Percentiles rank a stretch among this genome's conserved stretches.
phyloP scores from a whole-genome alignment of 2,888 invertebrate genomes.

The Drosophila mayaguana region DNA sequence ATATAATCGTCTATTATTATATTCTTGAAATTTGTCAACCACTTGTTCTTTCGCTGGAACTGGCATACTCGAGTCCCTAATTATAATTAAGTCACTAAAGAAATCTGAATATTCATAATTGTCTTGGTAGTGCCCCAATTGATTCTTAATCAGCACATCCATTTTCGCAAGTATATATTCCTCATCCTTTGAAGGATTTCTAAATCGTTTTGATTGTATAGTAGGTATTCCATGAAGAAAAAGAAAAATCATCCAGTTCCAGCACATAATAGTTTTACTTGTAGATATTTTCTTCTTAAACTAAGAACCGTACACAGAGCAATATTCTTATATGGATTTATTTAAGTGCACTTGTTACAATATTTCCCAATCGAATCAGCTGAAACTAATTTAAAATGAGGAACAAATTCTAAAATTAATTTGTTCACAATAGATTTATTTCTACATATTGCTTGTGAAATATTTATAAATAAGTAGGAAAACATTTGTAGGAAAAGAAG shows the following conservation, averaged over 20 bases:
- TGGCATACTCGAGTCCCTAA: not conserved
- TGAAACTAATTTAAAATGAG: not conserved
- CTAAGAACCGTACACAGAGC: not conserved
- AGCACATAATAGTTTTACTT: not conserved
- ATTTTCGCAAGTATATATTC: not conserved
- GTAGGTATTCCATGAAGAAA: too few relatives aligned
- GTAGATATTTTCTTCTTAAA: not conserved
- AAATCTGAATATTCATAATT: not conserved
- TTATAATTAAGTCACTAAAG: not conserved
- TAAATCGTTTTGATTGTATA: too few relatives aligned
- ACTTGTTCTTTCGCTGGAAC: not conserved
- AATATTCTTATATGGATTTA: not conserved
- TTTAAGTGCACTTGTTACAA: not conserved
- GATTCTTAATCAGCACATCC: not conserved
- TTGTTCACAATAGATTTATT: too few relatives aligned
- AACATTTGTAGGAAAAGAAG: too few relatives aligned
- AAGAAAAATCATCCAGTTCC: not conserved
- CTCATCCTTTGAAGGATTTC: too few relatives aligned
- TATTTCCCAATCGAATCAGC: not conserved
- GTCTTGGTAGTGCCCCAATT: not conserved
- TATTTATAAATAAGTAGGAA: too few relatives aligned
- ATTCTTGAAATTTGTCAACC: not conserved
- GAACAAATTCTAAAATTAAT: too few relatives aligned
- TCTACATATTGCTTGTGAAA: too few relatives aligned
- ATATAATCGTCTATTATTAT: not conserved